phyloP scores from a whole-genome alignment of 2,888 invertebrate species.

The Maniola hyperantus region DNA sequence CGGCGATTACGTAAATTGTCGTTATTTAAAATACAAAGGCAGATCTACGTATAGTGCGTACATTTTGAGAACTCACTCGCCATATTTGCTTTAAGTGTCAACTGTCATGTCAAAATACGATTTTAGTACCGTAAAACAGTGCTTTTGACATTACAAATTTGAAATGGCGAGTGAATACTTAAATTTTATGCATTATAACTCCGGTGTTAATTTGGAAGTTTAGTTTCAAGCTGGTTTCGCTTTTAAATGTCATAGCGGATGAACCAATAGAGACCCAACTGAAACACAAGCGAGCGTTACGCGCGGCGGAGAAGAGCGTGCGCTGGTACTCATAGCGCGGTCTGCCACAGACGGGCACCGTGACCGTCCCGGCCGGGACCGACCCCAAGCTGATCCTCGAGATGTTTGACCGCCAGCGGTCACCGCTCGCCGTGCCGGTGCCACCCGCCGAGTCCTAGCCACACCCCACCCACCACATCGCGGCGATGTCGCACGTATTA shows the following conservation, averaged over 20 bases:
- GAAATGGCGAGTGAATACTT: too few species aligned
- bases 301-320: constrained; percentile 71
- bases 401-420: constrained; percentile 80
- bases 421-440: constrained; percentile 70
- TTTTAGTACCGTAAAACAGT: too few species aligned
- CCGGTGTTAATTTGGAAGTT: too few species aligned
- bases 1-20: too few species aligned
- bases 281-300: constrained; percentile 69
- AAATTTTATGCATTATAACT: too few species aligned
- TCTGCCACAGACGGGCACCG: constrained; percentile 75
- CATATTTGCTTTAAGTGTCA: too few species aligned
- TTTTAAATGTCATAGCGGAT: constrained; percentile 29
- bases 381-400: constrained; percentile 81
- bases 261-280: constrained; percentile 23
- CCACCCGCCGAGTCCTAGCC: constrained; percentile 53
- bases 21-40: too few species aligned
- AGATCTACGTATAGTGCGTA: too few species aligned
- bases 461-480: constrained; percentile 44
- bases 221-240: constrained; percentile 5
- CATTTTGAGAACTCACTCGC: too few species aligned
- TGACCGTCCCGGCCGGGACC: constrained; percentile 80
- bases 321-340: constrained; percentile 73
- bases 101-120: too few species aligned
- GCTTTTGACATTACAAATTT: too few species aligned
- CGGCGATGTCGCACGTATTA: background rate